Base-by-base conservation (phyloP, 2,113 vertebrate genomes). In the Proterorhinus semilunaris region DNA sequence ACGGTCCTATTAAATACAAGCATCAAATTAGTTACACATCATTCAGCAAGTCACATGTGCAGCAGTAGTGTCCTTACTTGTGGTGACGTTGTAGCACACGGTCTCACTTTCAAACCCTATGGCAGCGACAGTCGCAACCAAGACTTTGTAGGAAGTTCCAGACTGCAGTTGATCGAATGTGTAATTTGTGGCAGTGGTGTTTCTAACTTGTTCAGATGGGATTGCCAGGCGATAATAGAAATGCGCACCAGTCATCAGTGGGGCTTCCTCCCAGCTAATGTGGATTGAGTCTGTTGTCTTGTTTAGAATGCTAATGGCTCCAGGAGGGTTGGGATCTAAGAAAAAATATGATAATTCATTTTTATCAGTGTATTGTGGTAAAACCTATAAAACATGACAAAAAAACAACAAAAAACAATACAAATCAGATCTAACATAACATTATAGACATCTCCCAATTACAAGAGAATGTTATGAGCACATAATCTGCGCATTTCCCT, bases 291-390 rank as follows among this genome's bases (percentile, higher is more conserved):
- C 65, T 0, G 61, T 88, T 3, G 75, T 86, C 57, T 73, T 86
- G 1, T 0, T 7, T 16, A 66, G 12, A 46, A 87, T 54, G 5
- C 6, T 3, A 44, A 93, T 82, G 0, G 0, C 0, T 11, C 90
- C 90, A 0, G 92, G 91, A 66, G 78, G 67, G 66, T 90, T 92
- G 1, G 92, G 92, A 83, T 75, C 92, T 92, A 65, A 9, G 44
- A n/a, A 27, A 44, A 6, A 36, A 21, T 12, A 75, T 10, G 50
- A 7, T 8, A 66, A 0, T 8, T 45, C 1, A 9, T 48, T 53
- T 53, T 13, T 50, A 13, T 50, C 6, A 15, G 49, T 6, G 12
- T 6, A 50, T 50, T 15, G 6, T 13, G 49, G 12, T 13, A 50
- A 50, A 49, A 10, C 3, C 3, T 11, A 49, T 4, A 9, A 49